phyloP scores from a whole-genome alignment of 2,113 vertebrate genomes.

The Hippocampus abdominalis region DNA sequence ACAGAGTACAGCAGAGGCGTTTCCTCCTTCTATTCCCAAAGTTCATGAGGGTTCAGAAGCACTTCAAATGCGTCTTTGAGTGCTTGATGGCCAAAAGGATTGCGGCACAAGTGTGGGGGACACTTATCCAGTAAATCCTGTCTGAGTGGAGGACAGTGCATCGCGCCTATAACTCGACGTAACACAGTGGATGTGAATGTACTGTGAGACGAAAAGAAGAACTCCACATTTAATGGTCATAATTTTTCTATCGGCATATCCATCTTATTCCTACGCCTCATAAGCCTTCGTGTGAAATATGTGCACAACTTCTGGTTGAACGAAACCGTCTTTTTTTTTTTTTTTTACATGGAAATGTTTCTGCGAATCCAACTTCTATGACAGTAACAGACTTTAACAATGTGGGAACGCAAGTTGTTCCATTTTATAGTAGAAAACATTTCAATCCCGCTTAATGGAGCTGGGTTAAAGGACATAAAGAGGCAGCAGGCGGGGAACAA shows the following conservation, averaged over 20 bases:
- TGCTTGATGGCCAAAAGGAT: conserved; percentile 53
- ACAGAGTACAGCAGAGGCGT: conserved; percentile 3
- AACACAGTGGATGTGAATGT: conserved; percentile 18
- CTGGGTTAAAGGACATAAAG: no score
- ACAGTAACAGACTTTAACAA: no score
- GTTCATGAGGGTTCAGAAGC: conserved; percentile 52
- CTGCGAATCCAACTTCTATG: no score
- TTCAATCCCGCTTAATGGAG: no score
- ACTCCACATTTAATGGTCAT: neutral
- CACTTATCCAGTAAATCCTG: conserved; percentile 68
- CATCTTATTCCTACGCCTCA: no score
- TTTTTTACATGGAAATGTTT: no score
- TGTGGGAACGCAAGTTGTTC: no score
- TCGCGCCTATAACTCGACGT: conserved; percentile 34
- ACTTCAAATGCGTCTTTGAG: conserved; percentile 66
- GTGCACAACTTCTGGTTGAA: no score
- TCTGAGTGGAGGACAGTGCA: conserved; percentile 63
- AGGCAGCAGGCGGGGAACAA: no score
- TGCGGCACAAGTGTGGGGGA: conserved; percentile 53
- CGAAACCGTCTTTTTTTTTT: no score
- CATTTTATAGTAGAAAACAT: no score
- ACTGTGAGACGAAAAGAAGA: neutral
- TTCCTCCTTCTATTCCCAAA: conserved; percentile 19
- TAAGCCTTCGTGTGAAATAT: no score
- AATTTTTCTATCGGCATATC: neutral